Evolutionary conservation across 2,888 invertebrate genomes (phyloP).

Genomic region (Pristionchus mayeri): DNA sequence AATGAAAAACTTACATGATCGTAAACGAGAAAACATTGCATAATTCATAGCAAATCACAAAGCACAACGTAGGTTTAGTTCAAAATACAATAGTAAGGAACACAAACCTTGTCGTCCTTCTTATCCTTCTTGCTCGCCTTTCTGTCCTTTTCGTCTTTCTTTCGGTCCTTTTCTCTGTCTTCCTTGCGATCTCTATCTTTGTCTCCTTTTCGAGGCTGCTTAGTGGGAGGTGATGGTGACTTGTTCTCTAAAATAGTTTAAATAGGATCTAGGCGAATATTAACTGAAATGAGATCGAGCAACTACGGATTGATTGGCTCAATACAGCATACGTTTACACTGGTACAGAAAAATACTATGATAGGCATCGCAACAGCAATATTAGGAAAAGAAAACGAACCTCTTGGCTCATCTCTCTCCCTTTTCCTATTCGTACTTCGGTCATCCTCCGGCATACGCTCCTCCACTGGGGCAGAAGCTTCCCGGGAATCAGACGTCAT

Average conservation of each 20-base stretch:
- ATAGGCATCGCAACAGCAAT: background rate
- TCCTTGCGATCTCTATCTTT: conserved; percentile 32
- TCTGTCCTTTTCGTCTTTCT: conserved; percentile 11
- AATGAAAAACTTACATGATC: no score
- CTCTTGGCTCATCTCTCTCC: conserved; percentile 28
- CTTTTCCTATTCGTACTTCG: conserved; percentile 5
- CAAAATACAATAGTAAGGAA: no score
- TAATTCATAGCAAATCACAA: no score
- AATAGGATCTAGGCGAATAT: no score
- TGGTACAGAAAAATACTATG: background rate
- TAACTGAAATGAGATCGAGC: no score
- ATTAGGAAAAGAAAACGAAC: background rate
- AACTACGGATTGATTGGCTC: no score
- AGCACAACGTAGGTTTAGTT: no score
- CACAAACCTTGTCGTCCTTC: conserved; percentile 13
- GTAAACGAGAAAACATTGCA: no score
- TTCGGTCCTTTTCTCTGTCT: conserved; percentile 39
- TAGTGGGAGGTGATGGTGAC: conserved; percentile 45
- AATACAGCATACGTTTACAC: no score
- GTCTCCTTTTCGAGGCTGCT: conserved; percentile 30
- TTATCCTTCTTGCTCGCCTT: conserved; percentile 16
- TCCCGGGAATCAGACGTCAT: conserved; percentile 43
- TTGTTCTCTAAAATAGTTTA: conserved; percentile 39
- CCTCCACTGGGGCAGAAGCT: conserved; percentile 43
- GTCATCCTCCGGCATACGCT: conserved; percentile 23